phyloP scores from a whole-genome alignment of 2,888 invertebrate species.

The Cyrtodaria siliqua region DNA sequence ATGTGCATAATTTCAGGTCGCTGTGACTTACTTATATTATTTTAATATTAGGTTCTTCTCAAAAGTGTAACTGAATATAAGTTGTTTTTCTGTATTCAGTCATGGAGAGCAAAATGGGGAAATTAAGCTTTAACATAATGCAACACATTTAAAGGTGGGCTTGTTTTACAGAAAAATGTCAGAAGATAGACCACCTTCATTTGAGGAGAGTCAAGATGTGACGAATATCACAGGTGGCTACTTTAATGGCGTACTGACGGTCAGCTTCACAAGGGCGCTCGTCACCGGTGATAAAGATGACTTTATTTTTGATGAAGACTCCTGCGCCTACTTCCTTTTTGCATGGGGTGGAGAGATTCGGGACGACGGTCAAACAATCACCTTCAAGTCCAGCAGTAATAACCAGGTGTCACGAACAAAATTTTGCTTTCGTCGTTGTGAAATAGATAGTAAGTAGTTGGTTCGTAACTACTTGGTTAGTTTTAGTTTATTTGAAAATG shows the following conservation, averaged over 20 bases:
- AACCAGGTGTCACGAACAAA: background rate
- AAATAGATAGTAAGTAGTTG: background rate
- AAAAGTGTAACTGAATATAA: no score
- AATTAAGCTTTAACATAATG: no score
- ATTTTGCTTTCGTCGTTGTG: constrained; percentile 6
- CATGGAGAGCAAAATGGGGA: no score
- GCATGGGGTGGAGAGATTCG: background rate
- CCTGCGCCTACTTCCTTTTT: constrained; percentile 8
- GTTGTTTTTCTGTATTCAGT: no score
- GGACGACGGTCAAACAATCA: background rate
- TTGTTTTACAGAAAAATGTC: no score
- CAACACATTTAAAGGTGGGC: no score
- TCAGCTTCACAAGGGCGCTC: constrained; percentile 1
- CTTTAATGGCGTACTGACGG: background rate
- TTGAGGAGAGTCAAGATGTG: background rate
- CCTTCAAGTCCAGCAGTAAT: background rate
- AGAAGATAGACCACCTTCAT: no score
- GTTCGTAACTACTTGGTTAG: no score
- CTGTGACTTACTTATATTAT: no score
- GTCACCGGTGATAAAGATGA: background rate
- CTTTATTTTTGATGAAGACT: background rate
- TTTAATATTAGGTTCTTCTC: no score
- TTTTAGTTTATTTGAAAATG: no score
- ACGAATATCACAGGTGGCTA: background rate
- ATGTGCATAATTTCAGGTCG: no score